Evolutionary conservation across 2,888 invertebrate species (phyloP), one percentile per base, ranked within the genome.

Genomic region (Drosophila hamatofila): DNA sequence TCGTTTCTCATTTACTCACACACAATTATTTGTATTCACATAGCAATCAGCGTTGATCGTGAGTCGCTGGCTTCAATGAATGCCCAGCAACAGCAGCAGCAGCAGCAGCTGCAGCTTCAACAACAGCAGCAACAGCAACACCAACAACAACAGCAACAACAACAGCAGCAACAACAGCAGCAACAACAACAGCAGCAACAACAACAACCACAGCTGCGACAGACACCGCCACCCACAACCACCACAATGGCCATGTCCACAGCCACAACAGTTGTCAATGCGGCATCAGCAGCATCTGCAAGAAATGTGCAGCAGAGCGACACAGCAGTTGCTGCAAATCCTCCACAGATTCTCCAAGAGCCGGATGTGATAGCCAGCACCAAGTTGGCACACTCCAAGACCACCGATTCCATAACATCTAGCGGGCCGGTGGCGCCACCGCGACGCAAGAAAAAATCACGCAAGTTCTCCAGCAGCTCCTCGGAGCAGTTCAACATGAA

Each of bases 331-430:
- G 49, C 18, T 11, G n/a, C n/a, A 30, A 25, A 23, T 42, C 49
- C 61, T 46, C 72, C 61, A 88, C 93, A 66, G 27, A 90, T 92
- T 51, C 77, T 93, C 25, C 93, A 93, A 78, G 98, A 98, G 93
- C 98, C 98, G 3, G 98, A 98, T 93, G 97, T 98, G 89, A 97
- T 98, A 83, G 97, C 97, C 67, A 98, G 98, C 93, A 97, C 98
- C 75, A 98, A 98, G 91, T 93, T 95, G 65, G 92, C 93, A 75
- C 92, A 93, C 78, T 92, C 93, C 18, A 93, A 93, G 86, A 93
- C 93, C 70, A 93, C 92, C 3, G 93, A 93, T 71, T 93, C 93
- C 39, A 91, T 92, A 63, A 91, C 92, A 27, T 93, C 93, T 8
- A 91, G 92, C 56, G 93, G 92, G 39, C 96, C 96, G 5, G 94